Conservation (phyloP, 2,888 invertebrate genomes). For the Dendrolimus pini region DNA sequence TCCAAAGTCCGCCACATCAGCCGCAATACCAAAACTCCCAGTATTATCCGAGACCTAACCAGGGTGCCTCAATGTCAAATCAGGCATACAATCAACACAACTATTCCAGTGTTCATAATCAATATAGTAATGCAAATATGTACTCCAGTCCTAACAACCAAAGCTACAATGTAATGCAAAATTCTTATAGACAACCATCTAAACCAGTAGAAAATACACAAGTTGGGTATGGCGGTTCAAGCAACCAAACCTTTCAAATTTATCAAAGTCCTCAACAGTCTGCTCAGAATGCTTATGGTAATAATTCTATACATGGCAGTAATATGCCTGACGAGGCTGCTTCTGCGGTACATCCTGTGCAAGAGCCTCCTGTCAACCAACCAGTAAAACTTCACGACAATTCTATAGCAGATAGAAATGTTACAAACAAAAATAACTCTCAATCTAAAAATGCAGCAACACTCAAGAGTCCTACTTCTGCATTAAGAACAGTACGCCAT, state of each 20-base stretch:
- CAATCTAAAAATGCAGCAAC: constrained; percentile 36
- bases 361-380: constrained; percentile 27
- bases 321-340: constrained; percentile 31
- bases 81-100: constrained; percentile 49
- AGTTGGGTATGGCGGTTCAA: constrained; percentile 35
- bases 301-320: constrained; percentile 27
- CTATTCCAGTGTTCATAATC: constrained; percentile 48
- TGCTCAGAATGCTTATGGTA: constrained; percentile 42
- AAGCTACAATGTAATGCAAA: constrained; percentile 49
- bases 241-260: constrained; percentile 53
- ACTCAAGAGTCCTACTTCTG: constrained; percentile 57
- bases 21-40: constrained; percentile 57
- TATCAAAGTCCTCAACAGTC: constrained; percentile 59
- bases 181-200: constrained; percentile 49
- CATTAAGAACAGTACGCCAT: constrained; percentile 60
- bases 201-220: constrained; percentile 45
- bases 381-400: constrained; percentile 29
- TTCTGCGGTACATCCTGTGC: constrained; percentile 36
- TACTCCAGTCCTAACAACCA: constrained; percentile 46
- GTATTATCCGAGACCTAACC: constrained; percentile 57
- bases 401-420: constrained; percentile 31
- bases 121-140: constrained; percentile 47
- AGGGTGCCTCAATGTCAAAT: constrained; percentile 29
- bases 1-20: constrained; percentile 64
- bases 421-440: constrained; percentile 29